Evolutionary conservation across 2,888 invertebrate genomes (phyloP).

Genomic region (Sepioteuthis lessoniana): DNA sequence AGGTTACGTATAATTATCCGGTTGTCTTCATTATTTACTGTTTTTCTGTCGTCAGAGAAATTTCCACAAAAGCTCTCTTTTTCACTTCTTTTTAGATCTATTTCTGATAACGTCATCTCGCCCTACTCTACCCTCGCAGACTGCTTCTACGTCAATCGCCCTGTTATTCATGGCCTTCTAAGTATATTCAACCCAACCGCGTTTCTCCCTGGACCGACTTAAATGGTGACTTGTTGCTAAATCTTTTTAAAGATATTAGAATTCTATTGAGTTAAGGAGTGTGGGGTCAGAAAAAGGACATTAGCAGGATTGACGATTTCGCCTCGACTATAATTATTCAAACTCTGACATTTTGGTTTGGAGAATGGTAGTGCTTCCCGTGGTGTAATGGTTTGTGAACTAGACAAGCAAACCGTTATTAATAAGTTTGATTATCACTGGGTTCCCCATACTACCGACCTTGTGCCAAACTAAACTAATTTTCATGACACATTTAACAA

Average conservation of each 20-base stretch:
- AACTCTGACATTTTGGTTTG: too few relatives aligned
- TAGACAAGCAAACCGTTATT: too few relatives aligned
- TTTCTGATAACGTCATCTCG: neutral
- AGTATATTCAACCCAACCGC: neutral
- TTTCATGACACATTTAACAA: too few relatives aligned
- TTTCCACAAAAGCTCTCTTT: neutral
- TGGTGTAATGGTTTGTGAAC: too few relatives aligned
- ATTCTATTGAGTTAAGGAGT: neutral
- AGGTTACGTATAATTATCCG: neutral
- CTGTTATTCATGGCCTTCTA: neutral
- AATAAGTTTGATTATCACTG: too few relatives aligned
- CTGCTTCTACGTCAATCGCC: neutral
- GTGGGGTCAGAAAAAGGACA: neutral
- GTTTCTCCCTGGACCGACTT: neutral
- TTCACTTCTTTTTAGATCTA: neutral
- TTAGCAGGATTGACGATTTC: too few relatives aligned
- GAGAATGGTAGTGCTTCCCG: too few relatives aligned
- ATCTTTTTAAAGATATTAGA: neutral
- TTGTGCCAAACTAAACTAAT: too few relatives aligned
- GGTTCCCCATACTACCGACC: too few relatives aligned
- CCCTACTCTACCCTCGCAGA: neutral
- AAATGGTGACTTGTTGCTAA: neutral
- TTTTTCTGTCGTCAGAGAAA: neutral
- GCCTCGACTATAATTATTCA: too few relatives aligned
- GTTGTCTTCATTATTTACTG: neutral